phyloP scores from a whole-genome alignment of 2,888 invertebrate genomes.

The Xanthorhoe designata region DNA sequence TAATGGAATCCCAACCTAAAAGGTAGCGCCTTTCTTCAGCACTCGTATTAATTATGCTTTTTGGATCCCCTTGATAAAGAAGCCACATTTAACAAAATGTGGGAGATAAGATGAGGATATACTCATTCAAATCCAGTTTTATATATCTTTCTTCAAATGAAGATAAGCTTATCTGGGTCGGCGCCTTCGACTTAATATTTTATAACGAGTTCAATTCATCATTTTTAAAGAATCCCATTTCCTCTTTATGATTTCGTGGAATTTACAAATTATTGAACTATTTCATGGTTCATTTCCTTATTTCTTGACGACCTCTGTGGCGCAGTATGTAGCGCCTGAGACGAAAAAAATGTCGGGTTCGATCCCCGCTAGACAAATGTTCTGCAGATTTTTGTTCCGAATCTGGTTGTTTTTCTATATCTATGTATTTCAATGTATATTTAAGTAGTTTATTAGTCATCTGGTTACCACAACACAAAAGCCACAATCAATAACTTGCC shows the following conservation, averaged over 20 bases:
- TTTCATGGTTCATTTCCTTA: constrained; percentile 51
- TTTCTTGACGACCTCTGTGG: constrained; percentile 29
- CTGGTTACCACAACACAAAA: no score
- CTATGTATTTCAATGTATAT: no score
- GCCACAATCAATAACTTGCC: no score
- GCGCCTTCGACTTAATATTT: constrained; percentile 54
- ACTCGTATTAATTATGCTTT: constrained; percentile 61
- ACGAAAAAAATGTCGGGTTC: no score
- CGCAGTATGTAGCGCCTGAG: no score
- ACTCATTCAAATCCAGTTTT: constrained; percentile 71
- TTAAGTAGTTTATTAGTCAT: no score
- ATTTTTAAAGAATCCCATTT: constrained; percentile 28
- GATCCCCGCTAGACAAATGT: no score
- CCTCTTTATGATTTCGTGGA: constrained; percentile 3
- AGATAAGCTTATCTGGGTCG: constrained; percentile 68
- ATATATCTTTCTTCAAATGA: constrained; percentile 62
- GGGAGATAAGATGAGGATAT: constrained; percentile 69
- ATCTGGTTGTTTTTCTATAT: no score
- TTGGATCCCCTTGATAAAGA: constrained; percentile 71
- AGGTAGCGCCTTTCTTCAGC: constrained; percentile 67
- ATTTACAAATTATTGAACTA: constrained; percentile 35
- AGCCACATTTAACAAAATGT: constrained; percentile 68
- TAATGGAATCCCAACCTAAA: constrained; percentile 45
- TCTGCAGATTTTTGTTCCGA: no score
- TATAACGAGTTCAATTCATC: constrained; percentile 47